A percentile compares a stretch with the other conserved stretches of the same genome.
These are phyloP conservation scores for Silurus glanis DNA, from an alignment of 2,113 vertebrate genomes.

Conservation along the genomic window DNA sequence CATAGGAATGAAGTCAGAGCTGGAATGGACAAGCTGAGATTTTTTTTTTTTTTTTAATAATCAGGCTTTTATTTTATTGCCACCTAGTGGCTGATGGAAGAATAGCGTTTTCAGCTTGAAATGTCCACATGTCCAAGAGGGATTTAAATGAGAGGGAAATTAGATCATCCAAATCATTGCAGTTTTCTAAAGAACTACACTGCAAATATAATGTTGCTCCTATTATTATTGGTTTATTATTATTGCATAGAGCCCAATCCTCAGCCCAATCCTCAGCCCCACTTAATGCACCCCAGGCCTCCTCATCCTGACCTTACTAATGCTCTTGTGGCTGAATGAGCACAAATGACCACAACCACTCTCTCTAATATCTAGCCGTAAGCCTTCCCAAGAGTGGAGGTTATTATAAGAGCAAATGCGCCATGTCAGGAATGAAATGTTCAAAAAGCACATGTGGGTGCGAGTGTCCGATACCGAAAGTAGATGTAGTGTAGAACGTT, in stretches of 20 bases:
- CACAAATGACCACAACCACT: background rate
- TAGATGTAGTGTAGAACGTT: background rate
- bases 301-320: background rate
- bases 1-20: slow-evolving; percentile 40
- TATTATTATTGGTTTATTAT: background rate
- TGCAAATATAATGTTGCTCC: background rate
- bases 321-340: background rate
- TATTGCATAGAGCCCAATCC: background rate
- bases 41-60: slow-evolving; percentile 15
- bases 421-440: background rate
- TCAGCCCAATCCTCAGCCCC: background rate
- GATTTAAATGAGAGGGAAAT: slow-evolving; percentile 44
- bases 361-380: background rate
- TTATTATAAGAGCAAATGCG: background rate
- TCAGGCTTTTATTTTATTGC: slow-evolving; percentile 62
- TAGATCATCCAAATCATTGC: slow-evolving; percentile 28
- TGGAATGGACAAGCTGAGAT: slow-evolving; percentile 16
- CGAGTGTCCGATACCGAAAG: background rate
- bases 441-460: background rate
- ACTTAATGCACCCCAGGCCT: background rate
- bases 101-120: slow-evolving; percentile 62
- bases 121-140: slow-evolving; percentile 50
- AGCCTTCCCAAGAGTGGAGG: background rate
- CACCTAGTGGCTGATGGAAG: slow-evolving; percentile 62
- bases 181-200: background rate